phyloP scores from a whole-genome alignment of 2,888 invertebrate genomes.

The Dorcus hopei region DNA sequence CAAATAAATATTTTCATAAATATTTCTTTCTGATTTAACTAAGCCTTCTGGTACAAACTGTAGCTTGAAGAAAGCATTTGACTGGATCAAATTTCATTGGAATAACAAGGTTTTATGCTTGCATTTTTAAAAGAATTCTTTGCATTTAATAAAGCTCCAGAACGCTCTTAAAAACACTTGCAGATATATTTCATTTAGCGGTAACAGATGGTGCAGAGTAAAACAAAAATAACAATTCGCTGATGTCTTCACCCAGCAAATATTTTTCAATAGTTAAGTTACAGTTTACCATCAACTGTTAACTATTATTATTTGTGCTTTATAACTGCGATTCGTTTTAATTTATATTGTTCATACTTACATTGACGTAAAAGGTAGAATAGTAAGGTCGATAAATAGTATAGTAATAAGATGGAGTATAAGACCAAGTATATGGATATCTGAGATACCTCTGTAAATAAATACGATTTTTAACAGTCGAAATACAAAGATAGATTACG shows the following conservation, averaged over 20 bases:
- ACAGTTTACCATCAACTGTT: not conserved
- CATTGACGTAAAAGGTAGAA: constrained; percentile 17
- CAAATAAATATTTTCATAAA: constrained; percentile 12
- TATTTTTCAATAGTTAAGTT: not conserved
- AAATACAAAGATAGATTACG: not conserved
- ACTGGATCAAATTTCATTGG: no score
- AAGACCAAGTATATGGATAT: constrained; percentile 19
- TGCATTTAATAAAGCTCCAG: not conserved
- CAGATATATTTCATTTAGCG: not conserved
- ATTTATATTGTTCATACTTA: constrained; percentile 9
- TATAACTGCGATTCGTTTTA: constrained; percentile 5
- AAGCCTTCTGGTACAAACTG: not conserved
- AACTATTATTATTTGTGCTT: constrained; percentile 11
- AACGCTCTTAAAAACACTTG: constrained; percentile 10
- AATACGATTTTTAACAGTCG: constrained; percentile 5
- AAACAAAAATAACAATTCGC: constrained; percentile 12
- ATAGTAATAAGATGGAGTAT: constrained; percentile 21
- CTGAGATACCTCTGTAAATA: constrained; percentile 19
- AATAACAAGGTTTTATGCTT: not conserved
- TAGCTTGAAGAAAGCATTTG: no score
- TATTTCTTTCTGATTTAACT: constrained; percentile 1
- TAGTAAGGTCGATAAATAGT: constrained; percentile 19
- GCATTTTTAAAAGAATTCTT: constrained; percentile 1
- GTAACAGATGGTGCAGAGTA: constrained; percentile 5
- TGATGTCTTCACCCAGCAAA: not conserved